These are phyloP conservation scores for Menura novaehollandiae DNA, from an alignment of 2,113 vertebrate genomes.

Conservation along the genomic window DNA sequence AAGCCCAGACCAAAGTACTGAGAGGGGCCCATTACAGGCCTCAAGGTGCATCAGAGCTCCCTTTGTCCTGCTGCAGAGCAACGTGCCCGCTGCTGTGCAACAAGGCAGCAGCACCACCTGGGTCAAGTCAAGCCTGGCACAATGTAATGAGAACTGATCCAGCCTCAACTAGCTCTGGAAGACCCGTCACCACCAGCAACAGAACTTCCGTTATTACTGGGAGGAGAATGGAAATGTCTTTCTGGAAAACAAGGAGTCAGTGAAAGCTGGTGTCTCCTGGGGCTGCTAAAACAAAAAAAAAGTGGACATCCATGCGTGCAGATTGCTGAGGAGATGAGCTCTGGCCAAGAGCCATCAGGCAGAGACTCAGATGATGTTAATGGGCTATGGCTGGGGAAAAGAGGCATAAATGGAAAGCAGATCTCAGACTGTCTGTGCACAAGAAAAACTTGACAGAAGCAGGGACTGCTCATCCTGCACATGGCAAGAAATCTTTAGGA, in stretches of 20 bases:
- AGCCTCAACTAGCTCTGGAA: not conserved
- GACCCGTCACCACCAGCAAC: not conserved
- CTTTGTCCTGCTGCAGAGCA: not conserved
- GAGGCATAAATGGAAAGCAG: not conserved
- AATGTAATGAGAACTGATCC: not conserved
- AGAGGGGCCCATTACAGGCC: not conserved
- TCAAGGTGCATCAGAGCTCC: not conserved
- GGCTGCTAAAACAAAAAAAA: not conserved
- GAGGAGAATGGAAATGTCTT: not conserved
- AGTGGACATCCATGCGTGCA: not conserved
- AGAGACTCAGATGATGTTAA: not conserved
- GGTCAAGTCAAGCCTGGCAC: not conserved
- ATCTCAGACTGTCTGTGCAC: not conserved
- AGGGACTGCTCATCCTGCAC: not conserved
- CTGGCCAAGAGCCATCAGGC: constrained; percentile 12
- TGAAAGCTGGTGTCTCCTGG: not conserved
- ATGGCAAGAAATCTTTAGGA: not conserved
- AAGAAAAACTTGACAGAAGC: not conserved
- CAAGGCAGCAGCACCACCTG: not conserved
- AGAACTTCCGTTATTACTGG: not conserved
- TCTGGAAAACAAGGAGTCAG: not conserved
- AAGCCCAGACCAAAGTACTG: not conserved
- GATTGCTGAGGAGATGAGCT: not conserved
- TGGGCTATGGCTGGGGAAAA: not conserved
- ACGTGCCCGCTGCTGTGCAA: fast-evolving